phyloP scores from a whole-genome alignment of 2,113 vertebrate species.

The Rutilus rutilus region DNA sequence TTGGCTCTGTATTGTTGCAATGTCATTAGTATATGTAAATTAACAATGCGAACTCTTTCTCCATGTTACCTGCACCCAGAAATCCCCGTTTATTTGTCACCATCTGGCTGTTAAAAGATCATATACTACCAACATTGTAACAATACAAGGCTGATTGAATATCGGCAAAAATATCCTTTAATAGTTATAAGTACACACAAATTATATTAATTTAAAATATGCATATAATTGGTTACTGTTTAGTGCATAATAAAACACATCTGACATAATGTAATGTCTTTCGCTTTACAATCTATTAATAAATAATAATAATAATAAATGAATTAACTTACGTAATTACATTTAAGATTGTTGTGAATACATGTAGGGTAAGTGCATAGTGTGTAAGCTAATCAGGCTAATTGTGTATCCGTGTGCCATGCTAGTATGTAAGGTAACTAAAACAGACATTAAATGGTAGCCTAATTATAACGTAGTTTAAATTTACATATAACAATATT shows the following conservation, averaged over 20 bases:
- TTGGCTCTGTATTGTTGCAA: background rate
- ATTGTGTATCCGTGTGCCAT: background rate
- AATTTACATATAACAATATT: background rate
- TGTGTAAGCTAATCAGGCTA: no score
- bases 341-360: no score
- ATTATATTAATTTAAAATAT: no score
- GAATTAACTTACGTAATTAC: no score
- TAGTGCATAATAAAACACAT: no score
- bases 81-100: background rate
- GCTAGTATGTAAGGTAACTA: background rate
- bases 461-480: background rate
- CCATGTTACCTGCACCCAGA: background rate
- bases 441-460: background rate
- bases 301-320: no score
- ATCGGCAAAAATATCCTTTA: background rate
- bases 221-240: no score
- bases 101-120: background rate
- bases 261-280: no score
- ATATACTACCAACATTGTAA: background rate
- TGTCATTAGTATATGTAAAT: background rate
- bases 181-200: no score
- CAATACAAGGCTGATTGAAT: background rate
- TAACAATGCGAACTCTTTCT: background rate
- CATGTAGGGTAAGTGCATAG: no score
- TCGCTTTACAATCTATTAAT: no score